Evolutionary conservation across 2,888 invertebrate species (phyloP), one percentile per base, ranked within the genome.

Genomic region (Luperina testacea): DNA sequence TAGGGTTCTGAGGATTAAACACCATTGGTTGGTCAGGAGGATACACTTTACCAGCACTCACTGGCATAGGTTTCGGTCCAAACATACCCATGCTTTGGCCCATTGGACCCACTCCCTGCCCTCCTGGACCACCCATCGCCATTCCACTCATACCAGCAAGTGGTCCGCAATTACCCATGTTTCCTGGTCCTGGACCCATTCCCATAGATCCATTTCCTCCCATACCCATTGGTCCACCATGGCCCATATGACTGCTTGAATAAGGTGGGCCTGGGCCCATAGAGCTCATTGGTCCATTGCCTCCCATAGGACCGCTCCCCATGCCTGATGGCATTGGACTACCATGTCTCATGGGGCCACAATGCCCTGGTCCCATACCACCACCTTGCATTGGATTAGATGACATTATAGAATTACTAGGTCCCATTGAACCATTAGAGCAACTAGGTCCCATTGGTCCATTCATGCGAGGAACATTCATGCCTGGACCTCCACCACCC

Each of bases 11-110:
- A 67, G 99, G 99, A 96, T 99, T 99, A 94, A 99, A 99, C 84
- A 99, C 99, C 99, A 99, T 99, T 0, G 99, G 98, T 94, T 99
- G 99, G 94, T 99, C 99, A 9, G 98, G 98, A 69, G 99, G 99
- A 96, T 99, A 99, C 82, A 99, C 98, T 97, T 99, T 98, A 70
- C 98, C 98, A 74, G 99, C 98, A 93, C 98, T 98, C 83, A 99
- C 98, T 89, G 99, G 98, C 98, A 99, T 98, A 24, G 99, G 99
- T 94, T 98, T 99, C 4, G 98, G 98, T 53, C 98, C 98, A 97
- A 98, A 97, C 97, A 97, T 97, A 17, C 97, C 95, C 97, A 97
- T 97, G n/a, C 95, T 95, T 90, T 96, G 97, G 0, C 97, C 97
- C 96, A 97, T 97, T 6, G 97, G 97, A n/a, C 97, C 97, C 27